Base-by-base conservation (phyloP, 2,797 vertebrate genomes). In the Petrocephalus sullivani region DNA sequence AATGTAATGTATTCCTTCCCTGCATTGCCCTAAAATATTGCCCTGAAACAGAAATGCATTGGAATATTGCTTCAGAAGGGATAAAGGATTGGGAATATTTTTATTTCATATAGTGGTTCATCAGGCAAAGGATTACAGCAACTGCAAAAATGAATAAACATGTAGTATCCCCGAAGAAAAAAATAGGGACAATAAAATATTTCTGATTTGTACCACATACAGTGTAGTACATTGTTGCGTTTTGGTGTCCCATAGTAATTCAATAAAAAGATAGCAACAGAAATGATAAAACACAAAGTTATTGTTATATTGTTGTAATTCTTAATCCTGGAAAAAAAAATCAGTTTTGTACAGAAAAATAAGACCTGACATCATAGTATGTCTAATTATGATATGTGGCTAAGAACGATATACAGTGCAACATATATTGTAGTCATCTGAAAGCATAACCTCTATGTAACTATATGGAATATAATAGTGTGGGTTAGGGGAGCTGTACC, bases 31-130 rank as follows among this genome's bases (percentile, higher is more conserved):
- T 78, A 78, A 78, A 46, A 78, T 78, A 46, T 46, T 46, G 41
- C 37, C 37, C 71, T 46, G 46, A 57, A 46, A 78, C 5, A 46
- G 16, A 8, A 78, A n/a, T 46, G 14, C 71, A n/a, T 46, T 78
- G 4, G 1, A 78, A 78, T 46, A 19, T 41, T 14, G 46, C 19
- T 46, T 41, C 4, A 78, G 41, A 14, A 78, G 41, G 7, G 71
- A 78, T n/a, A 78, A 41, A 46, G 37, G 71, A 46, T 14, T 85
- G 51, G 83, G 83, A 28, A 57, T 67, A 75, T 60, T 89, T 90
- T 90, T 89, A 90, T 90, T 90, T 90, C 58, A 78, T 75, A 81
- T n/a, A 88, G 16, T 88, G 71, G 86, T 87, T 88, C 85, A 83
- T 88, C 85, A 88, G 60, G 81, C 56, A 16, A 88, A 54, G 71